Evolutionary conservation across 2,888 invertebrate genomes (phyloP), one percentile per base, ranked within the genome.

Genomic region (Xestia rhomboidea): DNA sequence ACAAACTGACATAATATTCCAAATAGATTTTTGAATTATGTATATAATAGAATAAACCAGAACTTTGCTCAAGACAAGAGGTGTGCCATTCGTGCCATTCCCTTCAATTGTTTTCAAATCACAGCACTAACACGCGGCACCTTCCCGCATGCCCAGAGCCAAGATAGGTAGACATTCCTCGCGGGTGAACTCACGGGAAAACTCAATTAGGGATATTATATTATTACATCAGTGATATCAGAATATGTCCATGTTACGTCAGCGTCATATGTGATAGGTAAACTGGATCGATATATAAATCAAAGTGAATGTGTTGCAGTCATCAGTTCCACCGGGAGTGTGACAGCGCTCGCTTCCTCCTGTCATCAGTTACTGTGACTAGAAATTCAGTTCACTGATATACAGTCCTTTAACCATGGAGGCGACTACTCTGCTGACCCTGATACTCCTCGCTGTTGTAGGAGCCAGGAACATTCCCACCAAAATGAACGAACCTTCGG

Each of bases 371-470:
- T 68, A 49, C 54, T 82, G 68, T 34, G 63, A 57, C 54, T 41
- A 41, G 2, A 75, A 68, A 63, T 76, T 74, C 62, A 79, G 75
- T 62, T 54, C n/a, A 54, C 44, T 81, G 81, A 74, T 68, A 21
- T 46, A 76, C 38, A 81, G 79, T 67, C 51, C 51, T 21, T 30
- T 62, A 81, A 68, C 41, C 63, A 79, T 79, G 76, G 79, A 76
- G 34, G 63, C 30, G 18, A 79, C 54, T 30, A 15, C 21, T 49
- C 15, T 68, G 27, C 46, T 81, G 5, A 76, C 18, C 41, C 54
- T 79, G 49, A 68, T 79, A 57, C 18, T 82, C 68, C 41, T 79
- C 24, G 49, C 46, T 27, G 15, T 13, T 49, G 82, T 34, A 27
- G 67, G 66, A 76, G 81, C 79, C 44, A 79, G 44, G 68, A 41